Evolutionary conservation across 2,888 invertebrate species (phyloP).

Genomic region (Pseudococcus jackbeardsleyi): DNA sequence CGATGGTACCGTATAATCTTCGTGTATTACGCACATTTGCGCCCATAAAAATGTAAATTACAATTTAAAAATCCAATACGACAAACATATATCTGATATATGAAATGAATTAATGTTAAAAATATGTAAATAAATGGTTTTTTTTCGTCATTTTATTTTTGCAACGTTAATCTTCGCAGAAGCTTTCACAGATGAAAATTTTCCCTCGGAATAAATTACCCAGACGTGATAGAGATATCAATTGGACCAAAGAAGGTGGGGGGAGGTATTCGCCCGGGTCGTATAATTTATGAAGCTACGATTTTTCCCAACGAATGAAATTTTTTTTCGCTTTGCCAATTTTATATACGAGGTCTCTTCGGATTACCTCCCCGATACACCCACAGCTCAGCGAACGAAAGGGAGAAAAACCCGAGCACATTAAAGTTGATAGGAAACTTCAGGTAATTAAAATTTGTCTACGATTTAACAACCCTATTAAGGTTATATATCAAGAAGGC

Average conservation of each 20-base stretch:
- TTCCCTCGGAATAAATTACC: neutral
- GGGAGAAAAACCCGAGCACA: neutral
- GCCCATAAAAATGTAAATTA: conserved; percentile 48
- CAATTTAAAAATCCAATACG: conserved; percentile 46
- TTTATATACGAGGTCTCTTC: neutral
- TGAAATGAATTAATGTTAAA: conserved; percentile 49
- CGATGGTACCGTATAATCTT: neutral
- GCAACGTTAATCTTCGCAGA: conserved; percentile 16
- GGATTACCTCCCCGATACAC: neutral
- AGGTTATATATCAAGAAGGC: conserved; percentile 42
- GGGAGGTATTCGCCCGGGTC: neutral
- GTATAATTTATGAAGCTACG: conserved; percentile 3
- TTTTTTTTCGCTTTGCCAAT: neutral
- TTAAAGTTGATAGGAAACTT: conserved; percentile 18
- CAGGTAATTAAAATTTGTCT: conserved; percentile 42
- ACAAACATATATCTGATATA: conserved; percentile 42
- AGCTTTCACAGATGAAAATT: conserved; percentile 12
- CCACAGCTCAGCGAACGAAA: neutral
- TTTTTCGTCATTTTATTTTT: neutral
- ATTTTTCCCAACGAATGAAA: neutral
- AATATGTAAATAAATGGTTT: conserved; percentile 30
- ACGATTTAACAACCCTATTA: conserved; percentile 40
- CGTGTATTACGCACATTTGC: conserved; percentile 14
- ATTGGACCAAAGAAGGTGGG: neutral
- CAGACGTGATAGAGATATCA: conserved; percentile 33